These are phyloP conservation scores for Ceratina calcarata DNA, from an alignment of 1,140 invertebrate species.

Conservation along the genomic window DNA sequence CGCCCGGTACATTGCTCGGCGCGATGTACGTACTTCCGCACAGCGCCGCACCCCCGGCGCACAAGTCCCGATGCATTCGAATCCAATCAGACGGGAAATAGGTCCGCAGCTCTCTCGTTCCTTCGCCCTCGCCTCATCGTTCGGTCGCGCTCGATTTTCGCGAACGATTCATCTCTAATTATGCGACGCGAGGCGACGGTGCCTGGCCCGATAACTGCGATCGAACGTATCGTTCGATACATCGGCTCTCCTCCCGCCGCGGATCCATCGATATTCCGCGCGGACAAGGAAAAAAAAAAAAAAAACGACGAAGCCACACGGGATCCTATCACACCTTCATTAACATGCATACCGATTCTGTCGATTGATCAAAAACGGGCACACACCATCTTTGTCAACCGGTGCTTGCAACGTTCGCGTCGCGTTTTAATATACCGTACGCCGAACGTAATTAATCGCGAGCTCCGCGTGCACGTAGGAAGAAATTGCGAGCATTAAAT, in stretches of 20 bases:
- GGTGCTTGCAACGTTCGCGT: background rate
- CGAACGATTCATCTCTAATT: conserved; percentile 55
- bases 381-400: background rate
- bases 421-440: background rate
- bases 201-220: conserved; percentile 25
- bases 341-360: background rate
- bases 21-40: conserved; percentile 12
- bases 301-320: background rate
- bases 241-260: background rate
- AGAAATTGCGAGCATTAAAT: conserved; percentile 7
- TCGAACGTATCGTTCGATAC: conserved; percentile 4
- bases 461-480: background rate
- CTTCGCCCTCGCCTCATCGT: background rate
- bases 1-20: conserved; percentile 20
- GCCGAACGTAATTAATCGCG: conserved; percentile 8
- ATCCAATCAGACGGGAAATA: conserved; percentile 56
- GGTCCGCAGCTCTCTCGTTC: conserved; percentile 29
- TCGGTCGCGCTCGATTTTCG: conserved; percentile 46
- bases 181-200: conserved; percentile 20
- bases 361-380: background rate
- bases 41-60: background rate
- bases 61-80: conserved; percentile 34
- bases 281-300: background rate
- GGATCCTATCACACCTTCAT: background rate
- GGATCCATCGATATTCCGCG: background rate